Base-by-base conservation (phyloP, 2,888 invertebrate genomes). In the Rhagonycha fulva region DNA sequence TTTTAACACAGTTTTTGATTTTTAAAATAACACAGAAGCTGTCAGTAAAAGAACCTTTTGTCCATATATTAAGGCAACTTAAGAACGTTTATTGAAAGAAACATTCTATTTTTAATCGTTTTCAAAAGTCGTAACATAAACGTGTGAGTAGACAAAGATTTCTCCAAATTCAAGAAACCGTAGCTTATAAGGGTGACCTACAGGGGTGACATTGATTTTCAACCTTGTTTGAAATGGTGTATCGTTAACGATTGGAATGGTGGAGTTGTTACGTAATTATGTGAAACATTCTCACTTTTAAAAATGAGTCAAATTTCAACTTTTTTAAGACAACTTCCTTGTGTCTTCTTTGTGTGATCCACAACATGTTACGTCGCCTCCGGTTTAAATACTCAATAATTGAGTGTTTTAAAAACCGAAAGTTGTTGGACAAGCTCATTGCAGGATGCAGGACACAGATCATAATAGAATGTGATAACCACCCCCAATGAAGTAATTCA, bases 121-220 rank as follows among this genome's bases (percentile, higher is more conserved):
- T 66, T 66, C 60, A 32, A 47, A 72, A 72, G 63, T 72, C 72
- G 72, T 60, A 72, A 67, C 66, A 66, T 24, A 71, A 71, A 63
- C 62, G 62, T 66, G 71, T 9, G 9, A 14, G 62, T 14, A 62
- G 28, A 72, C 68, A 68, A 68, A 68, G 71, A 68, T 62, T 63
- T 30, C 71, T 60, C 24, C 24, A 66, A 66, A 66, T 70, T 69
- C 62, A 12, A 63, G 72, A 68, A 71, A 68, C 77, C 77, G 76
- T 76, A 71, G 70, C 77, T 67, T 77, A 77, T 68, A 74, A 70
- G 77, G 77, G 75, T 77, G 77, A 75, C 77, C 30, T 67, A 72
- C 67, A 72, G 66, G 77, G 77, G 75, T 77, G 77, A 75, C 77
- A 77, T 77, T 77, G 77, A 77, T 77, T 77, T 77, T 77, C 77